phyloP scores from a whole-genome alignment of 2,113 vertebrate genomes.

The Deroptyus accipitrinus region DNA sequence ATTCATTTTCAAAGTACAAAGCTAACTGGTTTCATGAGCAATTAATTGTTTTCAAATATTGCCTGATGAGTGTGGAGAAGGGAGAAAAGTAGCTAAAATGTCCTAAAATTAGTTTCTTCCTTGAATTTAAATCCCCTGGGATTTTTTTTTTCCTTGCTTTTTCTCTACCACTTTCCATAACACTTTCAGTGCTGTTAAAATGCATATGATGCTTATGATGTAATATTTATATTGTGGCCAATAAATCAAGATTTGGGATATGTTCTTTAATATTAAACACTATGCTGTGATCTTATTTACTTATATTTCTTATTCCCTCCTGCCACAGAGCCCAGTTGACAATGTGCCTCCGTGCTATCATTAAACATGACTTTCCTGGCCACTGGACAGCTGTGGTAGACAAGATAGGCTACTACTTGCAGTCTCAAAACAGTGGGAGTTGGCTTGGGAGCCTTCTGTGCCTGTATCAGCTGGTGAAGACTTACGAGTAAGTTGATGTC shows the following conservation, averaged over 20 bases:
- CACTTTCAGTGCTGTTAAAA: not conserved
- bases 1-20: not conserved
- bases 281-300: not conserved
- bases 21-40: not conserved
- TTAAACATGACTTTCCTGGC: conserved; percentile 95
- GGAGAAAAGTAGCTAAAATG: not conserved
- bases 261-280: not conserved
- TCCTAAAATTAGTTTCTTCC: not conserved
- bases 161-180: not conserved
- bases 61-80: not conserved
- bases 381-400: conserved; percentile 94
- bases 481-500: conserved; percentile 89
- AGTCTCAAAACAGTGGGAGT: conserved; percentile 88
- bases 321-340: conserved; percentile 88
- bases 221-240: not conserved
- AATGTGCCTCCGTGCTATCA: conserved; percentile 92
- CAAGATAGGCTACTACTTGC: conserved; percentile 89
- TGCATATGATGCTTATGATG: not conserved
- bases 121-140: not conserved
- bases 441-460: conserved; percentile 95
- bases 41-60: not conserved
- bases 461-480: conserved; percentile 96
- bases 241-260: not conserved
- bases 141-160: not conserved
- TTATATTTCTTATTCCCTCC: not conserved